A percentile compares a stretch with the other conserved stretches of the same genome.
Conservation (phyloP, 1,140 invertebrate species). For the Lethrus apterus region DNA sequence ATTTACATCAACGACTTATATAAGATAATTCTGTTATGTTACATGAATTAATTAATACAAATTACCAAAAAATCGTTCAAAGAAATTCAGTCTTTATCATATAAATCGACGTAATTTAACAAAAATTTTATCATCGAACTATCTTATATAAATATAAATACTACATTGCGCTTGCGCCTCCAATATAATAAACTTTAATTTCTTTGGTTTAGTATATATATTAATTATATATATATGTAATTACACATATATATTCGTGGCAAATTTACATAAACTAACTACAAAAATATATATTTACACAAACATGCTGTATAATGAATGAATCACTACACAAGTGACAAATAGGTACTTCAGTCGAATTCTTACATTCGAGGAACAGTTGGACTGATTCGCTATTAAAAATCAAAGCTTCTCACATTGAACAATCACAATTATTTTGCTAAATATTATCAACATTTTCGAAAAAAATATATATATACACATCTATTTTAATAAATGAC, state of each 20-base stretch:
- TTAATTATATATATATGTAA: too few species aligned
- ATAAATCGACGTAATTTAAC: too few species aligned
- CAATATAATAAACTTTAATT: conserved; percentile 19
- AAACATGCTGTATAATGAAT: conserved; percentile 24
- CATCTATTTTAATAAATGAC: neutral
- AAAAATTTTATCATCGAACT: too few species aligned
- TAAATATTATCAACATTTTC: neutral
- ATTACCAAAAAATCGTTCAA: too few species aligned
- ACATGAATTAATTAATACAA: too few species aligned
- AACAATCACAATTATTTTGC: neutral
- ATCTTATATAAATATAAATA: neutral
- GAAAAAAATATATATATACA: too few species aligned
- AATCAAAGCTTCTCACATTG: neutral
- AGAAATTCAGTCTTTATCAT: too few species aligned
- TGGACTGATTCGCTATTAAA: neutral
- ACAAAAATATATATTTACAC: conserved; percentile 31
- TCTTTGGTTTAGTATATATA: conserved; percentile 28
- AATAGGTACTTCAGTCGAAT: conserved; percentile 24
- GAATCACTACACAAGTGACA: conserved; percentile 13
- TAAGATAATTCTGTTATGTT: too few species aligned
- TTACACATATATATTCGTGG: neutral
- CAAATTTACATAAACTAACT: conserved; percentile 22
- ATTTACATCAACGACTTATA: too few species aligned
- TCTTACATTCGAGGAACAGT: conserved; percentile 20
- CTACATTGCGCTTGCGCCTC: conserved; percentile 5